Evolutionary conservation across 2,888 invertebrate genomes (phyloP).

Genomic region (Mythimna impura): DNA sequence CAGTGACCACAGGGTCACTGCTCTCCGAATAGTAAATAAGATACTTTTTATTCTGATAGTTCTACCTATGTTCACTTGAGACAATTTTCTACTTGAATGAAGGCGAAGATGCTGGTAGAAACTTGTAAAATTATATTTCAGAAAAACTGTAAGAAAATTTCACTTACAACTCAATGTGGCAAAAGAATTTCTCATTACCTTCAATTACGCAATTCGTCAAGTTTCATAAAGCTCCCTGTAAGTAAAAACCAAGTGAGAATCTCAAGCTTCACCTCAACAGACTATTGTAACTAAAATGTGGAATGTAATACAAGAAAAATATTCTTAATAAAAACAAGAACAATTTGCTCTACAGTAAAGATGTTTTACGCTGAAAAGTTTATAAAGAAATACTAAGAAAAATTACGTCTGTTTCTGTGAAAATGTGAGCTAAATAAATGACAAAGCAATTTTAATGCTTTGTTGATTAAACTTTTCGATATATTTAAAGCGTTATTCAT

Average conservation of each 20-base stretch:
- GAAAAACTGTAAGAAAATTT: not conserved
- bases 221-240: not conserved
- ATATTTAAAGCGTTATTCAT: no score
- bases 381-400: conserved; percentile 8
- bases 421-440: not conserved
- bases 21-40: no score
- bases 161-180: not conserved
- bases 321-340: conserved; percentile 19
- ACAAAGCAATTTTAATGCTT: not conserved
- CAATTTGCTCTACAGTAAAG: conserved; percentile 9
- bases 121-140: not conserved
- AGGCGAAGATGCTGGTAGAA: no score
- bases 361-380: not conserved
- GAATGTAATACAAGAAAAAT: conserved; percentile 28
- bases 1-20: no score
- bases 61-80: no score
- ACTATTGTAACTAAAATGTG: conserved; percentile 2
- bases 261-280: not conserved
- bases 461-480: not conserved
- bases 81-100: no score
- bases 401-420: not conserved
- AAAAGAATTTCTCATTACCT: conserved; percentile 22
- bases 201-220: conserved; percentile 17
- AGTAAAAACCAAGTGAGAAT: conserved; percentile 19
- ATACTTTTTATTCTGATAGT: no score